Conservation (phyloP, 2,797 vertebrate species). For the Amniataba percoides region DNA sequence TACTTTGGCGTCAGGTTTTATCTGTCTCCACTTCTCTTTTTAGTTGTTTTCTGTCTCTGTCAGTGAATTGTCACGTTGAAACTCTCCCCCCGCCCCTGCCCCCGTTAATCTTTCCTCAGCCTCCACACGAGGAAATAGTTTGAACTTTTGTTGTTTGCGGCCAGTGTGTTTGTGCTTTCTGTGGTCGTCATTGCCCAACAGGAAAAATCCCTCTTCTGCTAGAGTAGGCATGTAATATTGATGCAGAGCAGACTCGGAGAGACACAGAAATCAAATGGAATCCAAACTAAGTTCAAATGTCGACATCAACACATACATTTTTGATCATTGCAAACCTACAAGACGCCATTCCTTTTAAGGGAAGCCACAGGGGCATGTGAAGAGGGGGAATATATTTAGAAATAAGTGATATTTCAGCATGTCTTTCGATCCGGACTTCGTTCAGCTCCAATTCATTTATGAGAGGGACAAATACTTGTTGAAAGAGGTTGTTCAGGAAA, state of each 20-base stretch:
- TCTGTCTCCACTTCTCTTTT: conserved; percentile 15
- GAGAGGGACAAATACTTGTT: conserved; percentile 78
- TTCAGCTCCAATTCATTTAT: conserved; percentile 78
- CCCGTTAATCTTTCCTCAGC: conserved; percentile 42
- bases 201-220: conserved; percentile 63
- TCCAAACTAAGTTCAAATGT: conserved; percentile 81
- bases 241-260: conserved; percentile 77
- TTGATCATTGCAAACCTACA: conserved; percentile 76
- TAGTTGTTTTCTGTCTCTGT: conserved; percentile 32
- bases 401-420: conserved; percentile 79
- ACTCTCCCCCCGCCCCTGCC: neutral
- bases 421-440: conserved; percentile 62
- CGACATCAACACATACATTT: conserved; percentile 81
- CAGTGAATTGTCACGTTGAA: neutral
- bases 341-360: conserved; percentile 71
- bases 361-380: conserved; percentile 61
- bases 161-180: conserved; percentile 68
- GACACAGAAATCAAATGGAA: conserved; percentile 82
- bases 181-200: conserved; percentile 62
- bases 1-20: conserved; percentile 38
- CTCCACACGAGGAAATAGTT: conserved; percentile 71
- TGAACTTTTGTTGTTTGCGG: conserved; percentile 72
- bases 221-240: conserved; percentile 83
- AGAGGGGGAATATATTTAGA: conserved; percentile 77
- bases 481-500: conserved; percentile 75